Conservation (phyloP, 2,888 invertebrate genomes). For the Seira ritae region DNA sequence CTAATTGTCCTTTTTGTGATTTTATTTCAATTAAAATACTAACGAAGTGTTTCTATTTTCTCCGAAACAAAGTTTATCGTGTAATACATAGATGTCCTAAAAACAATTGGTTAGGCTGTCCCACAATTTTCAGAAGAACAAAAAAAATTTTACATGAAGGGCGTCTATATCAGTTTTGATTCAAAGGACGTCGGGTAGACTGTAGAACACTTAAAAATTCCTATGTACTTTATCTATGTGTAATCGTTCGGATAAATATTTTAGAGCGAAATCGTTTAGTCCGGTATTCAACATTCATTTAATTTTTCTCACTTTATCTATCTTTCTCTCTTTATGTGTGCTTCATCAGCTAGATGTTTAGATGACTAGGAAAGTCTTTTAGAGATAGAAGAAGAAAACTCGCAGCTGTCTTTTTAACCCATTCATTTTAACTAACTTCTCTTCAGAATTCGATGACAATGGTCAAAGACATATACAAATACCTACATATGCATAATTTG, state of each 20-base stretch:
- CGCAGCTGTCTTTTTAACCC: not conserved
- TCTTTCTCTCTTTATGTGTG: conserved; percentile 12
- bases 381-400: conserved; percentile 4
- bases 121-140: too few relatives aligned
- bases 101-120: too few relatives aligned
- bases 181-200: conserved; percentile 43
- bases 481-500: too few relatives aligned
- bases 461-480: not conserved
- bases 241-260: not conserved
- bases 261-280: not conserved
- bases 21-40: too few relatives aligned
- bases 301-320: too few relatives aligned
- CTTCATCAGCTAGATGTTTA: conserved; percentile 1
- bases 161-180: not conserved
- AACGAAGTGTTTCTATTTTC: too few relatives aligned
- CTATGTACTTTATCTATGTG: not conserved
- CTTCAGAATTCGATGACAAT: not conserved
- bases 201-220: conserved; percentile 35
- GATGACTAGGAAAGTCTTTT: conserved; percentile 6
- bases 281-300: too few relatives aligned
- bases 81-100: too few relatives aligned
- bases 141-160: too few relatives aligned
- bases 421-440: not conserved
- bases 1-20: too few relatives aligned
- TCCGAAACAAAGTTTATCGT: too few relatives aligned